These are phyloP conservation scores for Alca torda DNA, from an alignment of 2,797 vertebrate species.

Conservation along the genomic window DNA sequence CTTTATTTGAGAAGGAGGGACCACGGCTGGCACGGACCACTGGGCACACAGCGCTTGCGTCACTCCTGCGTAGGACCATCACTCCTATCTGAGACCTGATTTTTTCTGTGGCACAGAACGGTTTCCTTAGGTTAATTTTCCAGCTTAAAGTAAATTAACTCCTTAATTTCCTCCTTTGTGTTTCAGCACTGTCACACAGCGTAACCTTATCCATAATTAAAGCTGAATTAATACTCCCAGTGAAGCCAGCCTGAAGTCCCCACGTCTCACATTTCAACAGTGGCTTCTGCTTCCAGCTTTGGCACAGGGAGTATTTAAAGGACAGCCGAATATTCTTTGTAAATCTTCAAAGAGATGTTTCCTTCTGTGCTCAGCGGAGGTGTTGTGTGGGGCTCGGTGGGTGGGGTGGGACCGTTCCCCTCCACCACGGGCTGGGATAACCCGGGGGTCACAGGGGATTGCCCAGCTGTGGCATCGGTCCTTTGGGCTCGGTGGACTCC, in stretches of 20 bases:
- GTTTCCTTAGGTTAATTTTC: background rate
- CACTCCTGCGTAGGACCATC: background rate
- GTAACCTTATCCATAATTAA: background rate
- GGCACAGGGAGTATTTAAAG: background rate
- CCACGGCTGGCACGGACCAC: background rate
- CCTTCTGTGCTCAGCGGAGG: background rate
- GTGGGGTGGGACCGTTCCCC: background rate
- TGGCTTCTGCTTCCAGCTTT: background rate
- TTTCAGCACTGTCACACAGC: background rate
- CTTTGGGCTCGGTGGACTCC: background rate
- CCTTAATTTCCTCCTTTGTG: background rate
- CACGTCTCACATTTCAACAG: fast-evolving
- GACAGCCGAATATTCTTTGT: background rate
- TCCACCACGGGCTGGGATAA: no score
- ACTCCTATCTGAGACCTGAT: background rate
- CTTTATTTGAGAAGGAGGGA: background rate
- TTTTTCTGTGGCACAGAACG: background rate
- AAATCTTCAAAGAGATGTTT: background rate
- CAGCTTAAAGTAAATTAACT: background rate
- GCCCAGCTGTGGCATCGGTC: fast-evolving
- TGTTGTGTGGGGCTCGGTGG: background rate
- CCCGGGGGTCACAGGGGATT: background rate
- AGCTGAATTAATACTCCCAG: background rate
- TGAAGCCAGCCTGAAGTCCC: background rate
- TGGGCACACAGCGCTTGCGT: fast-evolving